Percentiles rank a stretch among this genome's conserved stretches.
These are phyloP conservation scores for Columbina picui DNA, from an alignment of 2,113 vertebrate species.

Conservation along the genomic window DNA sequence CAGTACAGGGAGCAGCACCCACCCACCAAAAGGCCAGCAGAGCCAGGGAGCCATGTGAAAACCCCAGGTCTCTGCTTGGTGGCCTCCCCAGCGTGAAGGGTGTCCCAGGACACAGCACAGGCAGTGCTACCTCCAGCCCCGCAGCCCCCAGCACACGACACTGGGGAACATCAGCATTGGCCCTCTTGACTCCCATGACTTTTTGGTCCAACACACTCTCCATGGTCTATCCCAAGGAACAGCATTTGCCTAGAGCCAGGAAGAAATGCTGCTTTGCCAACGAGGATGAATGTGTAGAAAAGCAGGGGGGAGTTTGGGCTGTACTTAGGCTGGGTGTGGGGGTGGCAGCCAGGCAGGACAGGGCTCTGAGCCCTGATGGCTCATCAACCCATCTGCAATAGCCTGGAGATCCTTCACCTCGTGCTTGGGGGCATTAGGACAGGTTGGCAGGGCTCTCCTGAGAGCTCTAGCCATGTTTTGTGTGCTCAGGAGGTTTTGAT, in stretches of 20 bases:
- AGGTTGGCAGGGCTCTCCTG: neutral
- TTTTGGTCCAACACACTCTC: neutral
- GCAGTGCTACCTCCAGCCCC: neutral
- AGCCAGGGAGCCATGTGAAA: neutral
- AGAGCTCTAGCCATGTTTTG: neutral
- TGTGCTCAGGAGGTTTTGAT: neutral
- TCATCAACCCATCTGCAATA: neutral
- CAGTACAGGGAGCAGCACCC: neutral
- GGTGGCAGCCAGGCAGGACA: neutral
- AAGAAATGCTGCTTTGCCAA: neutral
- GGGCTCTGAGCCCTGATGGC: neutral
- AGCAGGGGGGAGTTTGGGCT: neutral
- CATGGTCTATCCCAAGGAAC: neutral
- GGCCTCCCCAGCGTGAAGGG: rapidly evolving
- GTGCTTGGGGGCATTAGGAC: neutral
- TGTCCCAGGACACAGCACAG: neutral
- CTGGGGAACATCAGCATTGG: neutral
- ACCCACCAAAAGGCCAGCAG: neutral
- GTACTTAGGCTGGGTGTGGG: rapidly evolving
- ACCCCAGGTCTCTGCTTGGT: neutral
- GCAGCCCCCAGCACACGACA: rapidly evolving
- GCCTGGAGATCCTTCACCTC: neutral
- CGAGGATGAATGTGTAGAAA: neutral
- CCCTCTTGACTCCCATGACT: neutral
- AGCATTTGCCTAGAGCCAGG: neutral